Evolutionary conservation across 2,888 invertebrate genomes (phyloP), one percentile per base, ranked within the genome.

Genomic region (Amphimallon solstitiale): DNA sequence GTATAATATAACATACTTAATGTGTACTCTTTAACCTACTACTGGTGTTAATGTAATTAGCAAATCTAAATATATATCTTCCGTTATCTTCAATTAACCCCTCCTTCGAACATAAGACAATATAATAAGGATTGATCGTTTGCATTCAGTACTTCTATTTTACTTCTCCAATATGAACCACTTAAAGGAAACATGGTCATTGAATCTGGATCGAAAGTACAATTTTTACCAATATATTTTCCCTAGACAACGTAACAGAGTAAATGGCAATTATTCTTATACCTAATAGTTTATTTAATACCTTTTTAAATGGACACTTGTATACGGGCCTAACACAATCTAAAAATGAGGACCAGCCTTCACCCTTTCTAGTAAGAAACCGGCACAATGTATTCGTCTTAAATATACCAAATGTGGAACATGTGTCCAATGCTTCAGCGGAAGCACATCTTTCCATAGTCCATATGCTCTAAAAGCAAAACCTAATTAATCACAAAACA

Each of bases 291-390:
- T 34, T 12, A 17, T 10, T 10, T n/a, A n/a, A n/a, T 51, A 67
- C 69, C 65, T 69, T 65, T 14, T 48, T 51, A n/a, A 65, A 51
- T 2, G 69, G 69, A 48, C 67, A 69, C 2, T 12, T 12, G 15
- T 29, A 56, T 14, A 17, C n/a, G 5, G 67, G 67, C 2, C 14
- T 29, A 10, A 65, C 17, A 48, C 67, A 69, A 34, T 37, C 14
- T 10, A 46, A 12, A 40, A 69, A 62, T 14, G 40, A 48, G 10
- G 35, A 61, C 69, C 69, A 69, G 7, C 38, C 38, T 9, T 48
- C 40, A 19, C 17, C 35, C 4, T 21, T 46, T 2, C 38, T 40
- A 5, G 23, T 19, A 1, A 63, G 15, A 23, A 66, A 15, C 6
- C 38, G 46, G 46, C 67, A 69, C 6, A 37, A 65, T 48, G 40